phyloP scores from a whole-genome alignment of 2,113 vertebrate species.

The Felis chaus region DNA sequence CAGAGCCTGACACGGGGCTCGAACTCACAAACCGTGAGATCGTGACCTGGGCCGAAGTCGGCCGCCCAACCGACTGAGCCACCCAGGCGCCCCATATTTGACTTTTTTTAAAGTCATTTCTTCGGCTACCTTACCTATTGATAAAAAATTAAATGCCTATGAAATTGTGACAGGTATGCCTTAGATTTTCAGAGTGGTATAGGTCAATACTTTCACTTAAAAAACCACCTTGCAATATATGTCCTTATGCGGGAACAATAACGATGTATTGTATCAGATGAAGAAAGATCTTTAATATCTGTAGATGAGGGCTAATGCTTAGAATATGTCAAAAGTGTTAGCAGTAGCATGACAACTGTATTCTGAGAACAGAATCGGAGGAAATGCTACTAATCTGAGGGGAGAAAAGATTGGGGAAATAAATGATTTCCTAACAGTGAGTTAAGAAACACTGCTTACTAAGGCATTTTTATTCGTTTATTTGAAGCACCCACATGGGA shows the following conservation, averaged over 20 bases:
- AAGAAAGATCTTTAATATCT: not conserved
- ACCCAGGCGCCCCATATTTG: not conserved
- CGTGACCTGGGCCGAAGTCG: no score
- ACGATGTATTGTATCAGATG: not conserved
- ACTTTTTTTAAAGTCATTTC: not conserved
- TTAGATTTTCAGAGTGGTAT: not conserved
- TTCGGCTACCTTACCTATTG: not conserved
- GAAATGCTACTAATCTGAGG: not conserved
- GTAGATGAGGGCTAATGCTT: not conserved
- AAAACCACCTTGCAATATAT: not conserved
- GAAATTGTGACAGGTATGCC: not conserved
- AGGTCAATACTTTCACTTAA: not conserved
- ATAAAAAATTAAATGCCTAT: not conserved
- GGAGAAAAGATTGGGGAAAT: not conserved
- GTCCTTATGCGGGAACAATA: not conserved
- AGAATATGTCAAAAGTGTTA: not conserved
- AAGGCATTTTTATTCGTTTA: not conserved
- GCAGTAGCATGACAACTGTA: not conserved
- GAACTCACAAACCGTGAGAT: no score
- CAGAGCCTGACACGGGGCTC: no score
- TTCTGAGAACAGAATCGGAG: not conserved
- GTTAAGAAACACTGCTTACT: not conserved
- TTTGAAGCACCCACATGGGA: not conserved
- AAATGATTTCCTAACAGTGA: not conserved
- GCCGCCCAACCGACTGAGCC: no score